A percentile compares a stretch with the other conserved stretches of the same genome.
Conservation (phyloP, 2,797 vertebrate genomes). For the Melanotaenia maccullochi region DNA sequence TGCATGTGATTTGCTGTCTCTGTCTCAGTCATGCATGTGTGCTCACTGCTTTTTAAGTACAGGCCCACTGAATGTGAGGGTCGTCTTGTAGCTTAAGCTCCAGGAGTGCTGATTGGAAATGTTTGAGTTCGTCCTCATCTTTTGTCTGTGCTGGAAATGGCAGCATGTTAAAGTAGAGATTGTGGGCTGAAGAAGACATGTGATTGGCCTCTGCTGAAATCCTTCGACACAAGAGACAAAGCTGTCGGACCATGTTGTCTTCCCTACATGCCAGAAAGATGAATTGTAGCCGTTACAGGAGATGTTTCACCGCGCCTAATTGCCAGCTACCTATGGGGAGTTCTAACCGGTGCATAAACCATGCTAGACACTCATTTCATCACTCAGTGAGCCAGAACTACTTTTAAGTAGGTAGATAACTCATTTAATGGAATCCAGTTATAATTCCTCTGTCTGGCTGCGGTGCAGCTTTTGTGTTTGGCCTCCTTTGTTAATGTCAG, state of each 20-base stretch:
- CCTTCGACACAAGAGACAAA: conserved; percentile 57
- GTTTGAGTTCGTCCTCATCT: conserved; percentile 48
- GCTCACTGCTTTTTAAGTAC: conserved; percentile 9
- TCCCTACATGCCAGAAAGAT: conserved; percentile 51
- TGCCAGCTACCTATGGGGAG: conserved; percentile 62
- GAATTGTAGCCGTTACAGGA: conserved; percentile 59
- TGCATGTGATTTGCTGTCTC: neutral
- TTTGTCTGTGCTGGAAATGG: conserved; percentile 48
- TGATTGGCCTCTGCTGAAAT: conserved; percentile 56
- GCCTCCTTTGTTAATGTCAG: conserved; percentile 29
- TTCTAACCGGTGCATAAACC: conserved; percentile 60
- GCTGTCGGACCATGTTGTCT: conserved; percentile 46
- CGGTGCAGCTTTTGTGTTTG: conserved; percentile 38
- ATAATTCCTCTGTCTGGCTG: conserved; percentile 47
- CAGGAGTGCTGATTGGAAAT: conserved; percentile 62
- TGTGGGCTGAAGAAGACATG: conserved; percentile 34
- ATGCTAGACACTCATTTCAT: conserved; percentile 67
- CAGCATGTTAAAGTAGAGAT: conserved; percentile 52
- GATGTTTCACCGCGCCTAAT: conserved; percentile 63
- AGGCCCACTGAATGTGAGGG: conserved; percentile 45
- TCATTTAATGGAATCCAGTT: conserved; percentile 61
- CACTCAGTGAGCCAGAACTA: conserved; percentile 67
- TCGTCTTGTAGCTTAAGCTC: conserved; percentile 46
- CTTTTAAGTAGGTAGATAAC: conserved; percentile 61
- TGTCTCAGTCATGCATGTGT: neutral